These are phyloP conservation scores for Drosophila setosimentum DNA, from an alignment of 2,888 invertebrate genomes.

Conservation along the genomic window DNA sequence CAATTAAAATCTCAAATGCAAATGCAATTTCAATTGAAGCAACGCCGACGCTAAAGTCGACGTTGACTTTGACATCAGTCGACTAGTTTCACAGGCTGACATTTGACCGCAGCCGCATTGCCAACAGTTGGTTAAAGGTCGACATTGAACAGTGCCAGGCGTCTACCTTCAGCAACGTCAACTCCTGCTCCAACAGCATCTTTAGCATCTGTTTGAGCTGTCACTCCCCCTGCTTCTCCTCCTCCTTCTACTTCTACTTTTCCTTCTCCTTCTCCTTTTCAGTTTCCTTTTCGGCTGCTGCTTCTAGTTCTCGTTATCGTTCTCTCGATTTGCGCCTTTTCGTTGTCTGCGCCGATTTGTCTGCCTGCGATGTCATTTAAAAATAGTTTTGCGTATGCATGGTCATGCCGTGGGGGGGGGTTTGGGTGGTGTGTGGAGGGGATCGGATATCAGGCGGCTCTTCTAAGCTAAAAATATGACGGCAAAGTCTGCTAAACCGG, in stretches of 20 bases:
- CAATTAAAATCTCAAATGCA: constrained; percentile 63
- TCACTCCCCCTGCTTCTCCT: neutral
- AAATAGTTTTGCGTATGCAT: constrained; percentile 63
- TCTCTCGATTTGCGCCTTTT: constrained; percentile 7
- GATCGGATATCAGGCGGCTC: constrained; percentile 11
- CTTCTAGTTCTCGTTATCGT: constrained; percentile 70
- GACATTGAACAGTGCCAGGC: constrained; percentile 39
- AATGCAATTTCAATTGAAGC: constrained; percentile 66
- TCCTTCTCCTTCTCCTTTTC: constrained; percentile 7
- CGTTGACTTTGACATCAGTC: neutral
- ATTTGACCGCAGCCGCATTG: constrained; percentile 46
- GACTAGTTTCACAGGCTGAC: neutral
- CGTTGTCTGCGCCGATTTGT: constrained; percentile 64
- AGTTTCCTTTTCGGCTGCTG: constrained; percentile 41
- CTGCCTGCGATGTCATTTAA: constrained; percentile 70
- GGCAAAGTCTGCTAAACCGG: constrained; percentile 50
- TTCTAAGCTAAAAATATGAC: constrained; percentile 69
- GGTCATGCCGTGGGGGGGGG: neutral
- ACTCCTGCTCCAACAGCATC: neutral
- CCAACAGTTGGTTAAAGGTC: constrained; percentile 20
- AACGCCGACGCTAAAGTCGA: constrained; percentile 17
- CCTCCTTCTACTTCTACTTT: neutral
- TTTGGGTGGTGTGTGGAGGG: neutral
- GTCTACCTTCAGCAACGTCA: neutral
- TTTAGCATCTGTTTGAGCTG: neutral